Percentiles rank a stretch among this genome's conserved stretches.
Conservation (phyloP, 2,797 vertebrate species). For the Rhodeus uyekii region DNA sequence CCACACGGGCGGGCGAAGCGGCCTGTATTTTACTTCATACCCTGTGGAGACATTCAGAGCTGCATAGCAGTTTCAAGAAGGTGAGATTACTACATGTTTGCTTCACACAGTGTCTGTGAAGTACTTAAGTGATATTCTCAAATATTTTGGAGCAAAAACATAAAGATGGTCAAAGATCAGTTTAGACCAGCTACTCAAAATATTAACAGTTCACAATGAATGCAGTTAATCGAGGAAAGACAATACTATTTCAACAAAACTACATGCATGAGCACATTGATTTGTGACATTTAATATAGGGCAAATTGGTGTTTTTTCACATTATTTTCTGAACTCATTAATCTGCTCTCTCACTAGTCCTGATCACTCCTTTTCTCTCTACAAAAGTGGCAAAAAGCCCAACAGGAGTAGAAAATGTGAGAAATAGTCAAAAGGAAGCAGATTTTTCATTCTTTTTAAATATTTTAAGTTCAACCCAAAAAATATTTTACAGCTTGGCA, state of each 20-base stretch:
- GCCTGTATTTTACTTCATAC: constrained; percentile 84
- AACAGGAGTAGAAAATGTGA: too few relatives aligned
- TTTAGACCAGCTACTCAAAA: background rate
- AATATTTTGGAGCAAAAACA: background rate
- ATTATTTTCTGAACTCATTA: constrained; percentile 1
- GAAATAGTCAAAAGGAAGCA: too few relatives aligned
- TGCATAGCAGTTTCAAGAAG: constrained; percentile 83
- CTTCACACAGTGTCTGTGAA: background rate
- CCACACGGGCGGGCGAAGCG: constrained; percentile 78
- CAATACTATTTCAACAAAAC: background rate
- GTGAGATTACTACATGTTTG: constrained; percentile 66
- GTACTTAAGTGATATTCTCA: background rate
- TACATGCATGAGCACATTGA: background rate
- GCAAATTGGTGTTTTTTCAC: background rate
- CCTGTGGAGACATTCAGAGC: constrained; percentile 84
- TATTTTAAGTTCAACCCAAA: too few relatives aligned
- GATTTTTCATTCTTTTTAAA: too few relatives aligned
- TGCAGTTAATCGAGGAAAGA: background rate
- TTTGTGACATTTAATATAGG: too few relatives aligned
- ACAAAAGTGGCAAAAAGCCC: background rate
- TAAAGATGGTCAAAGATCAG: background rate
- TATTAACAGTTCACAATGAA: background rate
- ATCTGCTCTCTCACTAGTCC: background rate
- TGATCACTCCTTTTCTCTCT: background rate
- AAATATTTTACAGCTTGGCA: background rate